Evolutionary conservation across 2,888 invertebrate species (phyloP).

Genomic region (Muscina levida): DNA sequence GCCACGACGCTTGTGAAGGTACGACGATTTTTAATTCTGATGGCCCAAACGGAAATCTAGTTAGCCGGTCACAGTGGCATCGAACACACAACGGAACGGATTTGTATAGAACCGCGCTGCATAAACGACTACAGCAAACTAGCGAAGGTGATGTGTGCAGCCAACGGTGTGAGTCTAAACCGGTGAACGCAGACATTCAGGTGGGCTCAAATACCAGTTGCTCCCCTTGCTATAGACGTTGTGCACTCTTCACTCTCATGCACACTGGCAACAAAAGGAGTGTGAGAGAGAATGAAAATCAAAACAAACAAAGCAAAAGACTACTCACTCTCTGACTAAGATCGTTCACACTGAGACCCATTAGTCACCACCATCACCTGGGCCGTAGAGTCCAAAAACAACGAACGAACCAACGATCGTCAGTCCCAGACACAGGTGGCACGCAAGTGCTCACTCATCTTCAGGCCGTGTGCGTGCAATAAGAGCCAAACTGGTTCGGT

Average conservation of each 20-base stretch:
- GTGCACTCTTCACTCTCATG: conserved; percentile 40
- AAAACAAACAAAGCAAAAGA: conserved; percentile 1
- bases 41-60: too few relatives aligned
- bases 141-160: conserved; percentile 54
- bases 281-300: conserved; percentile 21
- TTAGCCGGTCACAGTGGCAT: too few relatives aligned
- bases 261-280: background rate
- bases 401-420: conserved; percentile 10
- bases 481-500: conserved; percentile 33
- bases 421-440: conserved; percentile 12
- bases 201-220: conserved; percentile 63
- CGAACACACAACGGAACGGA: conserved; percentile 29
- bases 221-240: background rate
- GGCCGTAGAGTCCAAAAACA: background rate
- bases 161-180: conserved; percentile 62
- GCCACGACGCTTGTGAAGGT: background rate
- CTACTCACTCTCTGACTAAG: background rate
- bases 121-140: conserved; percentile 67
- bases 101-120: conserved; percentile 65
- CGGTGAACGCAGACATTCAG: conserved; percentile 60
- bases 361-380: background rate
- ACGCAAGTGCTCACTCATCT: conserved; percentile 22
- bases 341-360: background rate
- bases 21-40: too few relatives aligned
- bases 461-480: conserved; percentile 9